Conservation (phyloP, 2,888 invertebrate species). For the Drosophila niveifrons region DNA sequence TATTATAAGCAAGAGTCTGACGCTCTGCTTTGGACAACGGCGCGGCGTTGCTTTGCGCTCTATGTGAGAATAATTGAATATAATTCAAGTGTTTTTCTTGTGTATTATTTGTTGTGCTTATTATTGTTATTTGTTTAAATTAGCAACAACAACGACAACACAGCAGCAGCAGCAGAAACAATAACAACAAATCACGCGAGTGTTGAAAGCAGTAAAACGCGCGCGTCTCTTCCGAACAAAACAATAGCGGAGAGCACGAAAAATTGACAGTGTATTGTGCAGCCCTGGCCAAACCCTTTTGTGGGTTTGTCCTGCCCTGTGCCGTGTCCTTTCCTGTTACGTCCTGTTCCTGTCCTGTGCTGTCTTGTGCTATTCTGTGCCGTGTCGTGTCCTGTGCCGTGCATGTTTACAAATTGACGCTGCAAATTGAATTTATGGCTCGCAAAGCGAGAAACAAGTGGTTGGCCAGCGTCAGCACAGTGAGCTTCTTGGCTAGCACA, state of each 20-base stretch:
- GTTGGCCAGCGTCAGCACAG: slow-evolving; percentile 42
- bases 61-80: slow-evolving; percentile 74
- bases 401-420: slow-evolving; percentile 75
- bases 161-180: slow-evolving; percentile 41
- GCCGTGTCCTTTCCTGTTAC: neutral
- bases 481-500: slow-evolving; percentile 17
- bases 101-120: slow-evolving; percentile 75
- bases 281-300: slow-evolving; percentile 76
- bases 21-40: slow-evolving; percentile 39
- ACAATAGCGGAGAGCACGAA: slow-evolving; percentile 16
- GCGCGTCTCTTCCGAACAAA: slow-evolving; percentile 47
- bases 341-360: neutral
- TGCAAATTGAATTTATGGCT: slow-evolving; percentile 70
- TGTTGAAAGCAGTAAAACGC: slow-evolving; percentile 64
- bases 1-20: slow-evolving; percentile 47
- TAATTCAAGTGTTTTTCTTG: slow-evolving; percentile 79
- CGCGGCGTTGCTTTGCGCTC: slow-evolving; percentile 29
- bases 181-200: slow-evolving; percentile 45
- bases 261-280: slow-evolving; percentile 26
- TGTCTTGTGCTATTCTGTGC: neutral
- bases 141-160: slow-evolving; percentile 60
- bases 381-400: slow-evolving; percentile 46
- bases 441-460: slow-evolving; percentile 58
- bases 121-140: slow-evolving; percentile 80
- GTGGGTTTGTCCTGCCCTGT: slow-evolving; percentile 31